Conservation (phyloP, 2,888 invertebrate genomes). For the Drosophila koepferae region DNA sequence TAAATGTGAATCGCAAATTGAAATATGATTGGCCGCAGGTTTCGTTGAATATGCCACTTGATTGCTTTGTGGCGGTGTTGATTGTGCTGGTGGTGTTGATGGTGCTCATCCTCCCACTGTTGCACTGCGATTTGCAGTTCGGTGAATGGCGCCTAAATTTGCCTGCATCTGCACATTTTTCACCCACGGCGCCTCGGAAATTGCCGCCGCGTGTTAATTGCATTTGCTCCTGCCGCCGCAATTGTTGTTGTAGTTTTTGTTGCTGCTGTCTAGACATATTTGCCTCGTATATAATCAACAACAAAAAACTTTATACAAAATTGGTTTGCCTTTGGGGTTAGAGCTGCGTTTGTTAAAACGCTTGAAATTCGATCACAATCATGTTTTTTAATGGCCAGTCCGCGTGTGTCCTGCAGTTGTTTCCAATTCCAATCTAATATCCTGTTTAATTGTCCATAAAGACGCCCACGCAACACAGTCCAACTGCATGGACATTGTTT, state of each 20-base stretch:
- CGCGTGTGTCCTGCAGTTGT: slow-evolving; percentile 45
- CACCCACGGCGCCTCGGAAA: slow-evolving; percentile 31
- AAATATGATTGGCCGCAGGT: slow-evolving; percentile 63
- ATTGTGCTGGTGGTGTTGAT: slow-evolving; percentile 4
- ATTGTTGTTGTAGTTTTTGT: slow-evolving; percentile 25
- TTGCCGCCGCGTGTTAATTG: slow-evolving; percentile 43
- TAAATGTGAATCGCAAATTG: slow-evolving; percentile 67
- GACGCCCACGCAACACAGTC: neutral
- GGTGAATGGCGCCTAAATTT: slow-evolving; percentile 37
- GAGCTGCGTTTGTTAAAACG: slow-evolving; percentile 27
- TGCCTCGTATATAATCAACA: slow-evolving; percentile 48
- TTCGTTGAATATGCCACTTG: slow-evolving; percentile 61
- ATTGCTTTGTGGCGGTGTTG: slow-evolving; percentile 48
- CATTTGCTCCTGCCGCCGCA: slow-evolving; percentile 35
- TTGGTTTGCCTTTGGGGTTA: slow-evolving; percentile 3
- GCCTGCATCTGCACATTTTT: slow-evolving; percentile 27
- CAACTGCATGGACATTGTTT: neutral
- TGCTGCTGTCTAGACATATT: slow-evolving; percentile 67
- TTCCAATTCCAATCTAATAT: slow-evolving; percentile 51
- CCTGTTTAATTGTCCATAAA: slow-evolving; percentile 60
- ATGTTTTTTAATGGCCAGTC: slow-evolving; percentile 41
- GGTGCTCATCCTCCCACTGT: slow-evolving; percentile 6
- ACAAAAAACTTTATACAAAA: slow-evolving; percentile 21
- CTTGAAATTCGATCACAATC: slow-evolving; percentile 49
- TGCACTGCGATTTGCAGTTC: slow-evolving; percentile 26